Percentiles rank a stretch among this genome's conserved stretches.
These are phyloP conservation scores for Siniperca chuatsi DNA, from an alignment of 2,113 vertebrate species.

Conservation along the genomic window DNA sequence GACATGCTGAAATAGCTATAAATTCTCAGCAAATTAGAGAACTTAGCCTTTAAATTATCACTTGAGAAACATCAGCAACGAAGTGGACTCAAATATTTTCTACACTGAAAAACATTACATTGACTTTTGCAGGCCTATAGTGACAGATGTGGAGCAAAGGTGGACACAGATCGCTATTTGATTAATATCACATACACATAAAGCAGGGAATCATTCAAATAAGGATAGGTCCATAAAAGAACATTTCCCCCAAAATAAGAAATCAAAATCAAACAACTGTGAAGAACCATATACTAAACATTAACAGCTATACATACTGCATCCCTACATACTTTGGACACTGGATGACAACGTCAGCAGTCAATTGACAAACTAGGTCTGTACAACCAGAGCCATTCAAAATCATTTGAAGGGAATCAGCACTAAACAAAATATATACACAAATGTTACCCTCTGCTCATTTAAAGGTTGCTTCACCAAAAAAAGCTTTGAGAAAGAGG, in stretches of 20 bases:
- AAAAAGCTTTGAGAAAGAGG: constrained; percentile 67
- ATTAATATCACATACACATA: not conserved
- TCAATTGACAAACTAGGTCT: not conserved
- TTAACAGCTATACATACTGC: not conserved
- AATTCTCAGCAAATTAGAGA: not conserved
- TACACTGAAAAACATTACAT: no score
- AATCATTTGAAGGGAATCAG: not conserved
- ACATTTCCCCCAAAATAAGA: not conserved
- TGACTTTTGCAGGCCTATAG: not conserved
- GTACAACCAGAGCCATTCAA: not conserved
- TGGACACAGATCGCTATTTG: not conserved
- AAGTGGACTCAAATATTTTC: not conserved
- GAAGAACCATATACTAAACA: not conserved
- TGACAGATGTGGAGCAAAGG: not conserved
- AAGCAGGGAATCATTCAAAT: not conserved
- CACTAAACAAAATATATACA: not conserved
- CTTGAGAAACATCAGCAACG: not conserved
- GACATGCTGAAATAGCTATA: not conserved
- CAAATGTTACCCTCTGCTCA: not conserved
- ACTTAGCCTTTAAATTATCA: not conserved
- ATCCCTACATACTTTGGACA: not conserved
- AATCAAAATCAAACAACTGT: not conserved
- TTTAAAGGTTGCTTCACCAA: constrained; percentile 40
- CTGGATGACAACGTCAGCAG: not conserved
- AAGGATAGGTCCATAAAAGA: not conserved